Evolutionary conservation across 2,797 vertebrate genomes (phyloP), one percentile per base, ranked within the genome.

Genomic region (Lagorchestes hirsutus): DNA sequence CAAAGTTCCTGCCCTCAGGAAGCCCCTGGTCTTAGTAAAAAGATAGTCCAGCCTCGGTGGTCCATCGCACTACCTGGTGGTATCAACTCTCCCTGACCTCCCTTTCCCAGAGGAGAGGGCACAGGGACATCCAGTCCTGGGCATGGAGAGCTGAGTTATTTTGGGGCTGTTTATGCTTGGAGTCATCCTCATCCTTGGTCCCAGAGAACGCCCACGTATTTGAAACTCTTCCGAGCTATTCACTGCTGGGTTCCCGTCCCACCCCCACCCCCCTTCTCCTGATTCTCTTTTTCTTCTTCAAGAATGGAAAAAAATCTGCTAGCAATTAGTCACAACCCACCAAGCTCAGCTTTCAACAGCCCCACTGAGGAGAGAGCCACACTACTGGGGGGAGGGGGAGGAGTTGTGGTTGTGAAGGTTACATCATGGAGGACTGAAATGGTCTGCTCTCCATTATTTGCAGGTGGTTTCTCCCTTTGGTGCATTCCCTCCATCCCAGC

Each of bases 131-230:
- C 95, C 74, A 98, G 97, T 97, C 95, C 97, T 98, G 97, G 97
- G 97, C 98, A 98, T 98, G 96, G 97, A 98, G 98, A 98, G 94
- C 95, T 96, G 93, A 96, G 97, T 98, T 98, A 98, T 98, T 98
- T 98, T 97, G 97, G 98, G 97, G 97, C 97, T 98, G 98, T 98
- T 99, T 99, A 98, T 97, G 97, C 97, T 96, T 97, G 97, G 97
- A 98, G 96, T 98, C 98, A 97, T 97, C 96, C 82, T 93, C 96
- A 97, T 98, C 98, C 97, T 97, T 98, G 97, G 98, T 97, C 97
- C 98, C 98, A 98, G 97, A 97, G 97, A 98, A 98, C 98, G 98
- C 98, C 98, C 98, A 97, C 98, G 98, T 98, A 97, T 98, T 99
- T 98, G 98, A 98, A 98, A 97, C 96, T 97, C 97, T 97, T 97